Conservation (phyloP, 1,140 invertebrate species). For the Pachypsylla venusta region DNA sequence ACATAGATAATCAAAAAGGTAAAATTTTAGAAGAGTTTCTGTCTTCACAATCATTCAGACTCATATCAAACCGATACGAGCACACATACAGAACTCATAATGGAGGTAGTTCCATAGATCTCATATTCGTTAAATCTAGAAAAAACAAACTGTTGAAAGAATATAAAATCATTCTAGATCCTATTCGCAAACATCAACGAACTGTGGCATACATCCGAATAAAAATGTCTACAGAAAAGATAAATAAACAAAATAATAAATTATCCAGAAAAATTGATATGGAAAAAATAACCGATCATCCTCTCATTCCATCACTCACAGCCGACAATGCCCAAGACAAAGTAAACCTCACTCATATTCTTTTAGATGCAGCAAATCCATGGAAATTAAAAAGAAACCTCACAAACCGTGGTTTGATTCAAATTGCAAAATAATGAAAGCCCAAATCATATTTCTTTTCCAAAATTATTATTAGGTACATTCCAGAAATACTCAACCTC, state of each 20-base stretch:
- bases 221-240: background rate
- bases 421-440: background rate
- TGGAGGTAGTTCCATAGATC: background rate
- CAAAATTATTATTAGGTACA: background rate
- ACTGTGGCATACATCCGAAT: background rate
- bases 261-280: background rate
- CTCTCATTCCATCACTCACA: background rate
- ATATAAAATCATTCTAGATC: background rate
- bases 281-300: background rate
- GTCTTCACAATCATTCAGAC: background rate
- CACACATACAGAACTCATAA: background rate
- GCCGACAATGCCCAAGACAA: background rate
- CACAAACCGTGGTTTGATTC: slow-evolving; percentile 3
- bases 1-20: background rate
- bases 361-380: background rate
- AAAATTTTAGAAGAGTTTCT: background rate
- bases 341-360: background rate
- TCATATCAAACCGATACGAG: background rate
- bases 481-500: background rate
- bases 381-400: background rate
- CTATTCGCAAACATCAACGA: background rate
- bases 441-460: background rate
- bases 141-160: slow-evolving; percentile 1
- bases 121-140: background rate
- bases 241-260: background rate